Evolutionary conservation across 2,113 vertebrate genomes (phyloP).

Genomic region (Nesoenas mayeri): DNA sequence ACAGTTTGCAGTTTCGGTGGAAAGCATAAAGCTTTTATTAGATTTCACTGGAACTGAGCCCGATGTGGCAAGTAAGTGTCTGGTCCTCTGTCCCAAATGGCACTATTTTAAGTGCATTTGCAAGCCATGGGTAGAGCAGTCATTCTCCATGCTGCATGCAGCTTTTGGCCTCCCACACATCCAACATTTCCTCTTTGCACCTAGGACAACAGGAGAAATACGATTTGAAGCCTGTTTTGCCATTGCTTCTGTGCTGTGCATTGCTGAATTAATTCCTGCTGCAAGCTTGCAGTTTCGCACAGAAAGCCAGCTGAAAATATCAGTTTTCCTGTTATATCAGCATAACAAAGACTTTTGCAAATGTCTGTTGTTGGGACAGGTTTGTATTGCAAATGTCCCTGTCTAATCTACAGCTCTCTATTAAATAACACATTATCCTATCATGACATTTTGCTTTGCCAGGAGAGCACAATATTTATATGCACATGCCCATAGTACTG

Average conservation of each 20-base stretch:
- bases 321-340: not conserved
- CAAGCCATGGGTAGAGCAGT: not conserved
- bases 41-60: not conserved
- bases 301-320: conserved; percentile 14
- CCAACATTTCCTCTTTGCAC: not conserved
- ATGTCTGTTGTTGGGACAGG: not conserved
- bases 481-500: not conserved
- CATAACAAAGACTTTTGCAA: not conserved
- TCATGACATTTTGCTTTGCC: not conserved
- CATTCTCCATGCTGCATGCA: not conserved
- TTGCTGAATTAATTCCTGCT: not conserved
- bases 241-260: not conserved
- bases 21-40: not conserved
- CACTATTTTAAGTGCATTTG: not conserved
- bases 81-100: not conserved
- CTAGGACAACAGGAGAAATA: not conserved
- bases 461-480: not conserved
- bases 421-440: not conserved
- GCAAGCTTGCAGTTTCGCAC: not conserved
- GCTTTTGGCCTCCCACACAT: not conserved
- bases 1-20: not conserved
- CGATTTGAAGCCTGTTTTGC: not conserved
- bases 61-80: not conserved
- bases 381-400: conserved; percentile 17
- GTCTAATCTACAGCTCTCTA: not conserved